A percentile compares a stretch with the other conserved stretches of the same genome.
phyloP scores from a whole-genome alignment of 2,797 vertebrate genomes.

The Labroides dimidiatus region DNA sequence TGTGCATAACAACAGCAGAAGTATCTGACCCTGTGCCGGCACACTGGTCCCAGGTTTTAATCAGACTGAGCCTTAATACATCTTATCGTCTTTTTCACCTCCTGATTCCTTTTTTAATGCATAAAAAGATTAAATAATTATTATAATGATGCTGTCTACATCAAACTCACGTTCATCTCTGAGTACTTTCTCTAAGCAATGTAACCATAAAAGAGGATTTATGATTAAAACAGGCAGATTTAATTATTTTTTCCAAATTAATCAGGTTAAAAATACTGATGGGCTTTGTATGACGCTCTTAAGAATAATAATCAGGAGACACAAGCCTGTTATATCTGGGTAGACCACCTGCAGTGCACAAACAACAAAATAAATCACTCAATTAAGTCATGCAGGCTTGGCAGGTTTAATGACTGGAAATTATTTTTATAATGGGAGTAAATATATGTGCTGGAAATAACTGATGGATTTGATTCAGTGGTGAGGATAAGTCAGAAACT shows the following conservation, averaged over 20 bases:
- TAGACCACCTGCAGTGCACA: constrained; percentile 4
- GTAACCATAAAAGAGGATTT: not conserved
- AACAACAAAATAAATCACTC: constrained; percentile 25
- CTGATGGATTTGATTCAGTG: constrained; percentile 16
- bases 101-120: no score
- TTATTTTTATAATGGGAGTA: not conserved
- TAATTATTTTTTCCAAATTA: not conserved
- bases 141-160: no score
- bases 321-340: constrained; percentile 3
- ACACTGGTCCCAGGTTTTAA: not conserved
- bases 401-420: constrained; percentile 27
- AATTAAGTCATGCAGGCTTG: constrained; percentile 21
- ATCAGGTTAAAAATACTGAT: not conserved
- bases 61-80: not conserved
- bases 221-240: not conserved
- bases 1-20: no score
- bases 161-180: not conserved
- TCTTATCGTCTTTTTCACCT: not conserved
- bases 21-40: no score
- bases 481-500: constrained; percentile 14
- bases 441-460: constrained; percentile 9
- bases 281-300: not conserved
- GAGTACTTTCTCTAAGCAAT: not conserved
- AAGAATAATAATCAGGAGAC: not conserved
- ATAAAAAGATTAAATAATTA: no score